Conservation (phyloP, 2,888 invertebrate species). For the Iselma pallidipennis region DNA sequence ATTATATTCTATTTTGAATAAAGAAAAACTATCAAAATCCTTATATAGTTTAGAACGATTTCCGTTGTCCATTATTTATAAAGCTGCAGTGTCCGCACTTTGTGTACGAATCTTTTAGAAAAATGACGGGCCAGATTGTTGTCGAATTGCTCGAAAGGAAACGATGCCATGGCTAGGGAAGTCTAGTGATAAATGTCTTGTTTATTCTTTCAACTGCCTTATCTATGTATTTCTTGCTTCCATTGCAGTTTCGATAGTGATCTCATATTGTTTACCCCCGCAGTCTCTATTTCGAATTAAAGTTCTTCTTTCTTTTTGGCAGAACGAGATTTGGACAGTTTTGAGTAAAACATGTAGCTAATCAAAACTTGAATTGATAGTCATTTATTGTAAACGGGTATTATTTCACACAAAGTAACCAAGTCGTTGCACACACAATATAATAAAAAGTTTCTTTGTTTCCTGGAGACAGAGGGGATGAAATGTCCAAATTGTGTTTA, state of each 20-base stretch:
- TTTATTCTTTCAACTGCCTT: slow-evolving; percentile 46
- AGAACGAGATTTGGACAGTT: neutral
- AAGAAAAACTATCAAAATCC: no score
- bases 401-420: slow-evolving; percentile 23
- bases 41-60: neutral
- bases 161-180: slow-evolving; percentile 26
- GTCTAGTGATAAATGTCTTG: slow-evolving; percentile 50
- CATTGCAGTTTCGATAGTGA: slow-evolving; percentile 43
- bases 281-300: neutral
- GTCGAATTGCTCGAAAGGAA: slow-evolving; percentile 13
- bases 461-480: slow-evolving; percentile 20
- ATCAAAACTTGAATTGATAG: no score
- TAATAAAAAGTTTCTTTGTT: slow-evolving; percentile 37
- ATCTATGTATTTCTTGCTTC: slow-evolving; percentile 46
- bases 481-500: slow-evolving; percentile 29
- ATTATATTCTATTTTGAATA: no score
- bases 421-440: slow-evolving; percentile 18
- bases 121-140: slow-evolving; percentile 18
- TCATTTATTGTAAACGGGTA: no score
- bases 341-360: no score
- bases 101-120: neutral
- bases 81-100: neutral
- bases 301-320: neutral
- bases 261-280: slow-evolving; percentile 26
- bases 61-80: neutral